Conservation (phyloP, 2,888 invertebrate species). For the Gasteruption jaculator region DNA sequence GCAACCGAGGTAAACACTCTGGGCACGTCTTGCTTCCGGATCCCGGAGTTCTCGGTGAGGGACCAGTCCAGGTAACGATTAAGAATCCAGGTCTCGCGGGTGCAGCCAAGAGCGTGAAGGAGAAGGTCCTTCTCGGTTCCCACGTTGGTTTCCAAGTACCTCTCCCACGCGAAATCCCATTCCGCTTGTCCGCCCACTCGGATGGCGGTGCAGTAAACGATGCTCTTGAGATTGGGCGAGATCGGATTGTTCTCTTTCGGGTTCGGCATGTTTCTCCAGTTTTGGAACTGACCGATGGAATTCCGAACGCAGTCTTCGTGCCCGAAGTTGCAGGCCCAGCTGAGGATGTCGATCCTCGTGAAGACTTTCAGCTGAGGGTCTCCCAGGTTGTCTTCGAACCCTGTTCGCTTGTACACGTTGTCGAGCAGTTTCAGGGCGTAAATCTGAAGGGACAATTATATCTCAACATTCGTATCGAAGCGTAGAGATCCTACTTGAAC, state of each 20-base stretch:
- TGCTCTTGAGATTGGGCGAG: conserved; percentile 74
- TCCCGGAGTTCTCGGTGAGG: conserved; percentile 67
- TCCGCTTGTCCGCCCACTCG: conserved; percentile 76
- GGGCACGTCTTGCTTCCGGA: conserved; percentile 77
- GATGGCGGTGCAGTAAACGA: conserved; percentile 85
- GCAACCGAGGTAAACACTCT: conserved; percentile 75
- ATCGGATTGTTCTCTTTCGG: conserved; percentile 78
- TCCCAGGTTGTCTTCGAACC: conserved; percentile 61
- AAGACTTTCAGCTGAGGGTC: conserved; percentile 69
- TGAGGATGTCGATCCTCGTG: conserved; percentile 67
- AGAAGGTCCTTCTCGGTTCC: conserved; percentile 79
- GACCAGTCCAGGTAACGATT: conserved; percentile 73
- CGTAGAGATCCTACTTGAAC: conserved; percentile 6
- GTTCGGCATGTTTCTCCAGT: conserved; percentile 70
- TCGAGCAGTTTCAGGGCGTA: conserved; percentile 65
- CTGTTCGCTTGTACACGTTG: conserved; percentile 65
- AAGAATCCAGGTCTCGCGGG: conserved; percentile 77
- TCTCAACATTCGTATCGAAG: no score
- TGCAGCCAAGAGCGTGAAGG: conserved; percentile 75
- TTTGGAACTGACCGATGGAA: conserved; percentile 67
- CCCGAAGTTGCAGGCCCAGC: conserved; percentile 73
- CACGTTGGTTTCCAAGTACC: conserved; percentile 70
- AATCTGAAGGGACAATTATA: conserved; percentile 53
- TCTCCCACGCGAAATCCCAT: conserved; percentile 85
- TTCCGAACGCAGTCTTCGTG: conserved; percentile 71